These are phyloP conservation scores for Sebastes schlegelii DNA, from an alignment of 2,113 vertebrate genomes.

Conservation along the genomic window DNA sequence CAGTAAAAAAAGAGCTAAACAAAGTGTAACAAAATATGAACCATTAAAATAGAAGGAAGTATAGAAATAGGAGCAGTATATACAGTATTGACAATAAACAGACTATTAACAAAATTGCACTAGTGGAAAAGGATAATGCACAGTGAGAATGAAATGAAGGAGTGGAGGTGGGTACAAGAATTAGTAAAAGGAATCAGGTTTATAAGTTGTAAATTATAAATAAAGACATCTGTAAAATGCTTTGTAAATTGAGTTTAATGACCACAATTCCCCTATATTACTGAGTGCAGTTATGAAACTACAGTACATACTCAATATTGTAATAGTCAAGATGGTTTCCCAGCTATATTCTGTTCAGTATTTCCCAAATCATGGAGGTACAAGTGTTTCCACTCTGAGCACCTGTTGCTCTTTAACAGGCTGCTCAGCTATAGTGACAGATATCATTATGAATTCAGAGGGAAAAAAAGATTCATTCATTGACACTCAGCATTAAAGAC, in stretches of 20 bases:
- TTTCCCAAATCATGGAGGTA: not conserved
- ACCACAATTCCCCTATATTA: not conserved
- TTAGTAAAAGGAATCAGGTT: not conserved
- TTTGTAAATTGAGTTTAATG: not conserved
- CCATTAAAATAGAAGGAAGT: no score
- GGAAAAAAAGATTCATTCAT: not conserved
- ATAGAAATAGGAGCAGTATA: no score
- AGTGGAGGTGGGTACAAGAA: not conserved
- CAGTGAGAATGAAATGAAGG: no score
- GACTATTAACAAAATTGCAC: no score
- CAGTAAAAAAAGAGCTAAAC: no score
- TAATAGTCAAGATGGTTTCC: not conserved
- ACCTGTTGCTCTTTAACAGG: conserved; percentile 54
- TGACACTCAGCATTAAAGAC: not conserved
- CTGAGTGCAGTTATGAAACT: not conserved
- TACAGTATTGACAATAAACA: no score
- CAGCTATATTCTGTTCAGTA: not conserved
- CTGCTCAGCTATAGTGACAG: not conserved
- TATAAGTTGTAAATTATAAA: not conserved
- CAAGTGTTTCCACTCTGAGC: conserved; percentile 21
- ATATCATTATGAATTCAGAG: not conserved
- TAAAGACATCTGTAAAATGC: not conserved
- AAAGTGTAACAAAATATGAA: no score
- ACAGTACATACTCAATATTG: not conserved
- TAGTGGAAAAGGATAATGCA: no score